Percentiles rank a stretch among this genome's conserved stretches.
Conservation (phyloP, 2,797 vertebrate genomes). For the Pitangus sulphuratus region DNA sequence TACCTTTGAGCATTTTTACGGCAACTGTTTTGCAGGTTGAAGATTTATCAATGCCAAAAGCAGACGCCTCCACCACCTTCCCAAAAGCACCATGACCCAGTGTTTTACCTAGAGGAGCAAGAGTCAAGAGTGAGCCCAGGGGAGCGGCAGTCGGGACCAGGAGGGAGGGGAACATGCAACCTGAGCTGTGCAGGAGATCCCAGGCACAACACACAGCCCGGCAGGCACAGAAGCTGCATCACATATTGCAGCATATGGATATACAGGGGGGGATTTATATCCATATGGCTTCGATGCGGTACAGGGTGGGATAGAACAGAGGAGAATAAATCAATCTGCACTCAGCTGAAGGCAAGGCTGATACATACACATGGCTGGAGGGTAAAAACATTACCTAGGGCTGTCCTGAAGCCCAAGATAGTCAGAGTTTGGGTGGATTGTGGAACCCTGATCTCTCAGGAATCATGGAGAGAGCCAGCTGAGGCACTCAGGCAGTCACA, state of each 20-base stretch:
- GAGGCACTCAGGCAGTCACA: neutral
- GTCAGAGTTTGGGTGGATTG: neutral
- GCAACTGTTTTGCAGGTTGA: conserved; percentile 97
- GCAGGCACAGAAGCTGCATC: neutral
- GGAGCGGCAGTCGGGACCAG: conserved; percentile 12
- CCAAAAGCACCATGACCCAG: conserved; percentile 95
- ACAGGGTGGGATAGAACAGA: conserved; percentile 2
- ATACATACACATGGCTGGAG: neutral
- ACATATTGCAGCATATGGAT: conserved; percentile 32
- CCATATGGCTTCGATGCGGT: conserved; percentile 24
- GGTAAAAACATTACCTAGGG: neutral
- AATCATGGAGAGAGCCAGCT: neutral
- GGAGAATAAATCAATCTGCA: neutral
- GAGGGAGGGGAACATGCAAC: conserved; percentile 41
- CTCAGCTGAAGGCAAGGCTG: neutral
- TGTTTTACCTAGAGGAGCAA: conserved; percentile 88
- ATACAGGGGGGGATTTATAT: neutral
- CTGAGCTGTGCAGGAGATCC: conserved; percentile 24
- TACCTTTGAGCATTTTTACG: conserved; percentile 98
- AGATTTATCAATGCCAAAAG: conserved; percentile 94
- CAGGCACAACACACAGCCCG: neutral
- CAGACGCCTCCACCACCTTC: conserved; percentile 94
- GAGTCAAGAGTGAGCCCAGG: conserved; percentile 66
- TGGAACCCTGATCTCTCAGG: neutral
- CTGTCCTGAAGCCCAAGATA: neutral